Conservation (phyloP, 1,140 invertebrate genomes). For the Ptiloglossa arizonensis region DNA sequence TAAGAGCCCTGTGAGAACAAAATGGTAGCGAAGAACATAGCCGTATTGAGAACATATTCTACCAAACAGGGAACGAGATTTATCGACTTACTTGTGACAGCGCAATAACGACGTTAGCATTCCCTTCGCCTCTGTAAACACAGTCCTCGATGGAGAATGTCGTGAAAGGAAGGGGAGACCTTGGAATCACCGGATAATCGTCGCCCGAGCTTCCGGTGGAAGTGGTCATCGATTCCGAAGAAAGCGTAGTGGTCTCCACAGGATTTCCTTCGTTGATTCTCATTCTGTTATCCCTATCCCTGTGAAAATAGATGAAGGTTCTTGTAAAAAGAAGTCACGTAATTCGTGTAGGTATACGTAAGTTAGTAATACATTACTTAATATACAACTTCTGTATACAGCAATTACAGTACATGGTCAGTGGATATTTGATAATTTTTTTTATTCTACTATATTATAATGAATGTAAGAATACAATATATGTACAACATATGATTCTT, state of each 20-base stretch:
- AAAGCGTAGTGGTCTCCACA: slow-evolving; percentile 5
- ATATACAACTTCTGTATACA: too few relatives aligned
- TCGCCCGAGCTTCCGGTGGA: slow-evolving; percentile 26
- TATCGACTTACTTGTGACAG: slow-evolving; percentile 75
- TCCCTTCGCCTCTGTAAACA: slow-evolving; percentile 81
- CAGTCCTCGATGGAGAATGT: slow-evolving; percentile 58
- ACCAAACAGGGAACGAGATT: background rate
- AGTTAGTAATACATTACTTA: too few relatives aligned
- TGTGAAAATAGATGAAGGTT: slow-evolving; percentile 12
- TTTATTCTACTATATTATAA: too few relatives aligned
- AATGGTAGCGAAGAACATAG: too few relatives aligned
- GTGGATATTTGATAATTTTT: too few relatives aligned
- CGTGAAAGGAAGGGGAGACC: slow-evolving; percentile 3
- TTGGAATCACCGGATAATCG: slow-evolving; percentile 29
- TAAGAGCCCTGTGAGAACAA: too few relatives aligned
- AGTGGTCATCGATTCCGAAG: slow-evolving; percentile 32
- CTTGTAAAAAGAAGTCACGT: background rate
- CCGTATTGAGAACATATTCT: background rate
- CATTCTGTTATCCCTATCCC: slow-evolving; percentile 17
- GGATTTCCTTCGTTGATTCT: slow-evolving; percentile 29
- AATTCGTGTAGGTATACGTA: too few relatives aligned
- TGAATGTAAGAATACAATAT: too few relatives aligned
- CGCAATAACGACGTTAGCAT: slow-evolving; percentile 81
- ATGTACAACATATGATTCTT: too few relatives aligned
- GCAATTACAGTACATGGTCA: too few relatives aligned